Evolutionary conservation across 2,797 vertebrate species (phyloP), one percentile per base, ranked within the genome.

Genomic region (Chelonia mydas): DNA sequence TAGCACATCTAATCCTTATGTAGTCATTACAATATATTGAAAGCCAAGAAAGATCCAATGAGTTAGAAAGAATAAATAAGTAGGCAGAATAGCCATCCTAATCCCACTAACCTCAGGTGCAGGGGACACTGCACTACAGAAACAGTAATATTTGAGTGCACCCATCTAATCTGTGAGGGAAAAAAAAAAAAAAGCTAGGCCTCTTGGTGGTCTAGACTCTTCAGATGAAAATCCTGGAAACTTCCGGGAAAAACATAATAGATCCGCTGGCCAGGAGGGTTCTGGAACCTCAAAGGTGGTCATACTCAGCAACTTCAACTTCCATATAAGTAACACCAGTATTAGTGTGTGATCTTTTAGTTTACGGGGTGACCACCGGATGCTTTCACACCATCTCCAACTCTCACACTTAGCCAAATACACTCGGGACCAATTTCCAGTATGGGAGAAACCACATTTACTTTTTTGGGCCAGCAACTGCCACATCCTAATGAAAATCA

Each of bases 31-130:
- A 87, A 78, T 51, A 49, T 79, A 59, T 47, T 57, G 74, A 2
- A 37, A 94, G 55, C 23, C 84, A 91, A 81, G 54, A 91, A 94
- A 84, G 57, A 59, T 45, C 59, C 27, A 83, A 61, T 92, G 84
- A 1, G 3, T 15, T 9, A 85, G 49, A 65, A 79, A 82, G 50
- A 37, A 50, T 2, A 61, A 85, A 93, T 65, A 90, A 88, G 7
- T 86, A 83, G 57, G 25, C 77, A 87, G 86, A 95, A 95, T 28
- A 95, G 49, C 81, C 87, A 81, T 93, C 37, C 68, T 55, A 87
- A 83, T 55, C 89, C 80, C 77, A 95, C 88, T 90, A 49, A 33
- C 92, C 93, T 91, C 77, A 96, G 91, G 86, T 47, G 2, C 2
- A 94, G 77, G 7, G 54, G 61, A 72, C 5, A 45, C 50, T 33